Percentiles rank a stretch among this genome's conserved stretches.
These are phyloP conservation scores for Pasiphila rectangulata DNA, from an alignment of 2,888 invertebrate species.

Conservation along the genomic window DNA sequence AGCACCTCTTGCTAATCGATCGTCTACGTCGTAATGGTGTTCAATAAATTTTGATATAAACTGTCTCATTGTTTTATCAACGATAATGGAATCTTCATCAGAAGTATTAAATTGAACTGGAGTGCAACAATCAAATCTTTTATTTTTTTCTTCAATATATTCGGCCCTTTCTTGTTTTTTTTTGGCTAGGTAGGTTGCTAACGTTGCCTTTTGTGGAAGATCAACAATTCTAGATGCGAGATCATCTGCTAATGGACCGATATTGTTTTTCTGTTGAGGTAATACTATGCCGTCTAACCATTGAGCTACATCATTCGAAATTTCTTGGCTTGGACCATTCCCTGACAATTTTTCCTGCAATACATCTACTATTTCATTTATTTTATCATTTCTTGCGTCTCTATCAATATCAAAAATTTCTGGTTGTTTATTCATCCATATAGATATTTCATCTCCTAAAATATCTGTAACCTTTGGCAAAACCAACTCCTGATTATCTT, in stretches of 20 bases:
- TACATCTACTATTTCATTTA: constrained; percentile 44
- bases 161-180: constrained; percentile 29
- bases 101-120: constrained; percentile 6
- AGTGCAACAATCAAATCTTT: constrained; percentile 1
- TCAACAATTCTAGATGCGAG: constrained; percentile 42
- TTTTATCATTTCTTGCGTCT: constrained; percentile 32
- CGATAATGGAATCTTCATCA: constrained; percentile 24
- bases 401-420: constrained; percentile 40
- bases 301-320: constrained; percentile 38
- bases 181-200: constrained; percentile 29
- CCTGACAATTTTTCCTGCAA: constrained; percentile 38
- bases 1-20: constrained; percentile 45
- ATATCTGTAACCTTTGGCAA: constrained; percentile 41
- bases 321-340: constrained; percentile 36
- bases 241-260: constrained; percentile 37
- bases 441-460: constrained; percentile 53
- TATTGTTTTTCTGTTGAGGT: constrained; percentile 35
- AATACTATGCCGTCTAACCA: constrained; percentile 45
- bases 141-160: constrained; percentile 12
- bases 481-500: constrained; percentile 32
- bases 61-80: constrained; percentile 47
- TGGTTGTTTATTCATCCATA: constrained; percentile 55
- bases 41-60: constrained; percentile 51
- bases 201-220: constrained; percentile 43
- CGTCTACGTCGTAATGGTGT: constrained; percentile 48